Evolutionary conservation across 2,797 vertebrate species (phyloP).

Genomic region (Emys orbicularis): DNA sequence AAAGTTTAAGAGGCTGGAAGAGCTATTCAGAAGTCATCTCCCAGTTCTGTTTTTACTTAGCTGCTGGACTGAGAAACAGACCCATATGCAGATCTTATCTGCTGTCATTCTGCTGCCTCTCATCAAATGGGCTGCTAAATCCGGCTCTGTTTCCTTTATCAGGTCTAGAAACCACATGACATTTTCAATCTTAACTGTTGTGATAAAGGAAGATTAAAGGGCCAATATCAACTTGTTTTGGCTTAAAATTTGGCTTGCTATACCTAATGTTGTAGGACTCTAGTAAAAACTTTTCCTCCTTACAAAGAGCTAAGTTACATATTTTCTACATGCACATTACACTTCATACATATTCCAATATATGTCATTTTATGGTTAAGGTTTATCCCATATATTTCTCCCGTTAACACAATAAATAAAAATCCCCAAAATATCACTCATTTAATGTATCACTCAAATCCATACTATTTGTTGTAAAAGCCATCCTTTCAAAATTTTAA

Average conservation of each 20-base stretch:
- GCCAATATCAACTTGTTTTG: background rate
- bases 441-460: background rate
- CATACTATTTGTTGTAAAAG: background rate
- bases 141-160: slow-evolving; percentile 33
- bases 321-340: background rate
- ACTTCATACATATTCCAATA: no score
- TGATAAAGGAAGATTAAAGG: slow-evolving; percentile 33
- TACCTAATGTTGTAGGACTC: background rate
- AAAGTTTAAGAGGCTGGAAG: background rate
- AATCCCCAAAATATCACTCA: background rate
- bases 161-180: slow-evolving; percentile 4
- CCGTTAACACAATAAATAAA: background rate
- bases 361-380: no score
- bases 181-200: slow-evolving; percentile 51
- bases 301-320: background rate
- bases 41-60: background rate
- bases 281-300: background rate
- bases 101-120: slow-evolving; percentile 42
- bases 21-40: background rate
- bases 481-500: background rate
- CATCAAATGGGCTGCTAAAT: slow-evolving; percentile 25
- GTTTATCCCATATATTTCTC: background rate
- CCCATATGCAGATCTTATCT: slow-evolving; percentile 40
- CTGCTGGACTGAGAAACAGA: slow-evolving; percentile 22
- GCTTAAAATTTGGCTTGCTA: background rate